Base-by-base conservation (phyloP, 92 coral and sea anemone genomes). In the Umimayanthus chanpuru region DNA sequence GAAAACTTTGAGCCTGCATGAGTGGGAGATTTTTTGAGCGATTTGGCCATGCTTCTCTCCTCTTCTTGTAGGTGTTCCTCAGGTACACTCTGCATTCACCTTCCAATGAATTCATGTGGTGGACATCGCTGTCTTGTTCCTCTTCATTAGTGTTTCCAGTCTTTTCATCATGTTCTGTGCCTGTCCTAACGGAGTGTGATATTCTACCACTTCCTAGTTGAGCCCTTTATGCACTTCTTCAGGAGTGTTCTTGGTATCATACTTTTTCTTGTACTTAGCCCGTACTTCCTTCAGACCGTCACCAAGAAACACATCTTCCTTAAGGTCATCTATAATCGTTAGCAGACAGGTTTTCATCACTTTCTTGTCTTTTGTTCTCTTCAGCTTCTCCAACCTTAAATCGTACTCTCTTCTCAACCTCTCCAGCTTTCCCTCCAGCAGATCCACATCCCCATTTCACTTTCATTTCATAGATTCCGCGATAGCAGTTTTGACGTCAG, bases 141-240 rank as follows among this genome's bases (percentile, higher is more conserved):
- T 65, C 39, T 30, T 25, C 16, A 3, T 81, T 36, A 18, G 11
- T 47, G 32, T 56, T 12, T 44, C 15, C 36, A 36, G 23, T 77
- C 82, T 53, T 15, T 30, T 15, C 44, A 29, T 50, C 5, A 86
- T 16, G 5, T 86, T 75, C 50, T 86, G 89, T 49, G 89, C 47
- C 23, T 86, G 89, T 11, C 20, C 18, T 4, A 86, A 73, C 7
- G 75, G 81, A 36, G 82, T 86, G 25, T 76, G 49, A 23, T n/a
- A 76, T 47, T 86, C 89, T 36, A 86, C 73, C 29, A 86, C 72
- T 75, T 86, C 89, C 89, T 82, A 86, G 36, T 75, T 86, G 25
- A 86, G 53, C 15, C 68, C 55, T 73, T 86, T 86, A n/a, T 75
- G 41, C 40, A 44, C 65, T 47, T 75, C 89, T 9, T 75, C 77